Base-by-base conservation (phyloP, 1,140 invertebrate species). In the Hetaerina americana region DNA sequence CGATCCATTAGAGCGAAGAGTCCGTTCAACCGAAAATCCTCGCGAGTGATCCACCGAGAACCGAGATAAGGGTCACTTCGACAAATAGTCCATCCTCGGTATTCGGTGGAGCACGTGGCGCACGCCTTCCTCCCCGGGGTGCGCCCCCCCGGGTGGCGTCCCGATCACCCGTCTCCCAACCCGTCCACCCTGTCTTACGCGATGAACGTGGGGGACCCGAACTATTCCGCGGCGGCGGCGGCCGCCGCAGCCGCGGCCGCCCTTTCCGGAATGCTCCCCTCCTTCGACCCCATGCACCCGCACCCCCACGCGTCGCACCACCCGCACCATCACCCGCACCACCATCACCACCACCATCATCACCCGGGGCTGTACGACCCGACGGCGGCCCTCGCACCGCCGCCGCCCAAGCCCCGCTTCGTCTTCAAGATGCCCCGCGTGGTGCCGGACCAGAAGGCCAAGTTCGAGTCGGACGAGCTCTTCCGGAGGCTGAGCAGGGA, bases 351-450 rank as follows among this genome's bases (percentile, higher is more conserved):
- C 40, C 40, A 57, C 40, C 40, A 57, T 57, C 40, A 57, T 10
- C 40, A 57, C 10, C 40, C 40, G 80, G 91, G 90, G 70, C 84
- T 96, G 66, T 96, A 94, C 81, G 92, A 96, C 40, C 40, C 40
- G 15, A 57, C 40, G 40, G 40, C 40, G 3, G 40, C 40, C 10
- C 40, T 57, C 40, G 40, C 40, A 57, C 40, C 40, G 40, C 40
- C 40, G 78, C 93, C 93, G 77, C 92, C 90, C 0, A 90, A 93
- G 78, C 92, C 92, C 0, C 85, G 92, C 75, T 91, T 94, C 74
- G 90, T 95, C 76, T 94, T 94, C 82, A 96, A 95, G 83, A 97
- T 98, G 94, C 96, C 96, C 0, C 85, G 94, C 67, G 95, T 98
- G 8, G 95, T 98, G 40, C 92, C 94, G 0, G 94, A 98, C 79